These are phyloP conservation scores for Gnathonemus longibarbis DNA, from an alignment of 2,113 vertebrate species.

Conservation along the genomic window DNA sequence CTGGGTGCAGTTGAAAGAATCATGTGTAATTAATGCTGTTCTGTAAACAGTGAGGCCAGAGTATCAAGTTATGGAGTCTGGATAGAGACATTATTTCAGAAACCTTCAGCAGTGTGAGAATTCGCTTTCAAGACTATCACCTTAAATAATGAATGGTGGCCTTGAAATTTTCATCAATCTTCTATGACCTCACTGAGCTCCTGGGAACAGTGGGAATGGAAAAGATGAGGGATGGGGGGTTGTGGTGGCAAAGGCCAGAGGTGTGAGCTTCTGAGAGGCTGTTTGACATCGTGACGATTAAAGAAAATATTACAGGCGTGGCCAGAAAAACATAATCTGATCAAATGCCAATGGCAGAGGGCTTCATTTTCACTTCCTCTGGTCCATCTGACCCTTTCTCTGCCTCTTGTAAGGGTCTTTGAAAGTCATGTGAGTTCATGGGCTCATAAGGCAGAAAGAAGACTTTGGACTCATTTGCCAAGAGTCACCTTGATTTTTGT, in stretches of 20 bases:
- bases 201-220: not conserved
- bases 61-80: not conserved
- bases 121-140: not conserved
- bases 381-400: not conserved
- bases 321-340: not conserved
- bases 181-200: not conserved
- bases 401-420: not conserved
- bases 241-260: not conserved
- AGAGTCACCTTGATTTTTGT: not conserved
- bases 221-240: not conserved
- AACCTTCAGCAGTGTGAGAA: not conserved
- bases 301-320: not conserved
- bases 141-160: constrained; percentile 15
- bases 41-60: not conserved
- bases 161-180: not conserved
- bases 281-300: not conserved
- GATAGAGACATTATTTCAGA: not conserved
- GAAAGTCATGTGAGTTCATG: not conserved
- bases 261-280: not conserved
- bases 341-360: not conserved
- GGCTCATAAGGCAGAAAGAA: not conserved
- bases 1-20: not conserved
- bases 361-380: not conserved
- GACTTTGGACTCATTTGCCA: not conserved
- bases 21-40: not conserved